Base-by-base conservation (phyloP, 2,797 vertebrate species). In the Chelmon rostratus region DNA sequence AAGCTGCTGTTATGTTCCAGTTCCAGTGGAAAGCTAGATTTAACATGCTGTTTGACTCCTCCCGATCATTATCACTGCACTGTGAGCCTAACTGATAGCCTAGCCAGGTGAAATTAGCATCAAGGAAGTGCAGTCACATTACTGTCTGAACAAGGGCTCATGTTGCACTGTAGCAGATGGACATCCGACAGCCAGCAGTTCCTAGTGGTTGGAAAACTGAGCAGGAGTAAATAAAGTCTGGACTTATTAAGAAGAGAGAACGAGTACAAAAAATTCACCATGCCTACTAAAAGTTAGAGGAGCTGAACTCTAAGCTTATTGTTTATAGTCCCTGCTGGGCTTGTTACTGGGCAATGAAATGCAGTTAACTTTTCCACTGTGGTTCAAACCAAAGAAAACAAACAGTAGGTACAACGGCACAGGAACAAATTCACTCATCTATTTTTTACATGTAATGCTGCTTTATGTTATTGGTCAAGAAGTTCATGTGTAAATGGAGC, bases 311-410 rank as follows among this genome's bases (percentile, higher is more conserved):
- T 23, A 52, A 46, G 33, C 54, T 11, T 28, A 12, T 37, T n/a
- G 11, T 76, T 80, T 28, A 63, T 23, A 21, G 18, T 57, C 4
- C 8, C 52, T 62, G 25, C 19, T 35, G 16, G 13, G 47, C 3
- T 33, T 72, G 23, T 72, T 37, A 46, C 50, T 38, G 58, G 42
- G 19, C 37, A 47, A 21, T 35, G 35, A 63, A 49, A 42, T 44
- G 3, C 33, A 38, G 28, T 42, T 21, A 38, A 28, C 15, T 8
- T 47, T 64, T 53, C 56, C 28, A 25, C 61, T 53, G 44, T 44
- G 63, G 8, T 65, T 76, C 31, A 38, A 56, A 53, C 11, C 56
- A 47, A 69, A 44, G 25, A 46, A 56, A 73, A 63, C 15, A 46
- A 54, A 47, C 42, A 1, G 28, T 15, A 25, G 25, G 15, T 63